phyloP scores from a whole-genome alignment of 1,140 invertebrate genomes.

The Danaus plexippus region DNA sequence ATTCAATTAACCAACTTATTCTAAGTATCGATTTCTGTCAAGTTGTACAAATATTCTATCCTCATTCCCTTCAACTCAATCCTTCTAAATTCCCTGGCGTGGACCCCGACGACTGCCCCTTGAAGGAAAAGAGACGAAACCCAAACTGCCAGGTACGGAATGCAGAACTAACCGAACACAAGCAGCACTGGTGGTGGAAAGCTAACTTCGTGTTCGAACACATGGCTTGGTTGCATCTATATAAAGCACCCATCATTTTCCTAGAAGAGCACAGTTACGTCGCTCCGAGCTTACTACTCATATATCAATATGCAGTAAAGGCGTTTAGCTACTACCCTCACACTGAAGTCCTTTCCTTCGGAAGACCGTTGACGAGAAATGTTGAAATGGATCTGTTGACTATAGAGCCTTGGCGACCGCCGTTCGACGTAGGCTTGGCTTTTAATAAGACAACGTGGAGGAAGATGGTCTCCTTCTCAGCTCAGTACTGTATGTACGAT shows the following conservation, averaged over 20 bases:
- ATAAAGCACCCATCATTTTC: slow-evolving; percentile 19
- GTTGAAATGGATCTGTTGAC: slow-evolving; percentile 2
- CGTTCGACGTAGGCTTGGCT: neutral
- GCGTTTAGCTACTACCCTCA: slow-evolving; percentile 8
- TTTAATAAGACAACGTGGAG: slow-evolving; percentile 9
- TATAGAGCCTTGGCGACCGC: too few species aligned
- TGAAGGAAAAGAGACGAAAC: slow-evolving; percentile 76
- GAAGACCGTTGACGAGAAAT: slow-evolving; percentile 12
- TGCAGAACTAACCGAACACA: slow-evolving; percentile 94
- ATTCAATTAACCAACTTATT: slow-evolving; percentile 90
- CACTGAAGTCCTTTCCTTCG: slow-evolving; percentile 18
- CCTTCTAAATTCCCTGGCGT: slow-evolving; percentile 92
- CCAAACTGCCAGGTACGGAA: slow-evolving; percentile 94
- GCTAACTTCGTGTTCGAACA: slow-evolving; percentile 22
- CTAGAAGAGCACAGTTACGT: slow-evolving; percentile 23
- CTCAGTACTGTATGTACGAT: slow-evolving; percentile 12
- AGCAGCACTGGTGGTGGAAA: slow-evolving; percentile 99
- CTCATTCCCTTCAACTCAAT: slow-evolving; percentile 93
- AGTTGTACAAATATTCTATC: slow-evolving; percentile 96
- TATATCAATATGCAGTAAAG: slow-evolving; percentile 5
- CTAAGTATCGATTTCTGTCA: slow-evolving; percentile 86
- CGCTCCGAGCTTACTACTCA: slow-evolving; percentile 21
- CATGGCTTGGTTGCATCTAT: slow-evolving; percentile 8
- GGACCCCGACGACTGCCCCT: slow-evolving; percentile 92
- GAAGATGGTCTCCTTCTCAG: neutral